A percentile compares a stretch with the other conserved stretches of the same genome.
phyloP scores from a whole-genome alignment of 1,140 invertebrate species.

The Ptiloglossa arizonensis region DNA sequence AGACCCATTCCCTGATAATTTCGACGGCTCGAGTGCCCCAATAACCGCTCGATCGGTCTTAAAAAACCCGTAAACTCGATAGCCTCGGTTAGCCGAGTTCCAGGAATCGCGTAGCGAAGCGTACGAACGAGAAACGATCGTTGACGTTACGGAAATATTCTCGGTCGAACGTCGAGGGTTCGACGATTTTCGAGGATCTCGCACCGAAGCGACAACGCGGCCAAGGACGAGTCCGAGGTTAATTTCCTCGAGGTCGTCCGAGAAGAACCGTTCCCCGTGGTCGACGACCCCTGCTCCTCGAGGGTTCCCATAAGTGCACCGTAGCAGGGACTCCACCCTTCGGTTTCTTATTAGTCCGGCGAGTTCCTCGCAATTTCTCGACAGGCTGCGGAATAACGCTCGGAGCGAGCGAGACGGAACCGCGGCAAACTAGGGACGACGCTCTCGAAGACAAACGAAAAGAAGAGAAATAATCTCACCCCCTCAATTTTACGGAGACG shows the following conservation, averaged over 20 bases:
- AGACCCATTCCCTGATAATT: conserved; percentile 10
- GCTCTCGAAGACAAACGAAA: conserved; percentile 5
- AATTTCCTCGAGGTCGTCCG: too few species aligned
- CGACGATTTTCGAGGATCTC: neutral
- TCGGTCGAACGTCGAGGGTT: neutral
- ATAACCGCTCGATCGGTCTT: conserved; percentile 4
- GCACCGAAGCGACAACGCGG: neutral
- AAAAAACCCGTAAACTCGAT: conserved; percentile 4
- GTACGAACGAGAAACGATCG: conserved; percentile 11
- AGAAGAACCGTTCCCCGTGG: neutral
- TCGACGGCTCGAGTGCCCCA: neutral
- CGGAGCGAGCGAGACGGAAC: conserved; percentile 12
- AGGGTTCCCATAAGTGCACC: conserved; percentile 52
- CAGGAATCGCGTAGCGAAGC: neutral
- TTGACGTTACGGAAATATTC: conserved; percentile 4
- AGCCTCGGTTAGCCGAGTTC: conserved; percentile 1
- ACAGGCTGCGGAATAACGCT: conserved; percentile 36
- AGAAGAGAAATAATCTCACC: conserved; percentile 69
- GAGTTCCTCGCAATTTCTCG: conserved; percentile 48
- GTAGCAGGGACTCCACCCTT: conserved; percentile 25
- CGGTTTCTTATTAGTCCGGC: conserved; percentile 63
- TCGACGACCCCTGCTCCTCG: neutral
- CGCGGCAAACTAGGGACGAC: neutral
- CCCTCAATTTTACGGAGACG: conserved; percentile 74
- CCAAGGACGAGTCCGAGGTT: conserved; percentile 9